phyloP scores from a whole-genome alignment of 2,888 invertebrate species.

The Amblyjoppa proteus region DNA sequence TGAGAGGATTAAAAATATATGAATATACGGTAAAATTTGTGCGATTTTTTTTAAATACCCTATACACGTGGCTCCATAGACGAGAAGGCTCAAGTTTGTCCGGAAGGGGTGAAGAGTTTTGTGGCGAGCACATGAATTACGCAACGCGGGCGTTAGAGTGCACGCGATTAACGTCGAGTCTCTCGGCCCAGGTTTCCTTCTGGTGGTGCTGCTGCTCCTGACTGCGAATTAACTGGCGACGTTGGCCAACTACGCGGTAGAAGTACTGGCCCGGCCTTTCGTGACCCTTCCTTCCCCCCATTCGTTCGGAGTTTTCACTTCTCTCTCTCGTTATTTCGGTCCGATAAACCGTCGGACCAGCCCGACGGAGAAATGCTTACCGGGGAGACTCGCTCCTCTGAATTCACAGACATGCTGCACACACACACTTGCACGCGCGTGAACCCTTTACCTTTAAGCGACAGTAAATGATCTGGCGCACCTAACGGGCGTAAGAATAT shows the following conservation, averaged over 20 bases:
- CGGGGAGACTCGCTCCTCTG: background rate
- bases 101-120: conserved; percentile 22
- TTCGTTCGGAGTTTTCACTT: conserved; percentile 25
- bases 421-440: conserved; percentile 12
- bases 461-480: conserved; percentile 36
- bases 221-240: conserved; percentile 58
- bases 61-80: background rate
- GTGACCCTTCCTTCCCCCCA: background rate
- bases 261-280: conserved; percentile 27
- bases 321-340: conserved; percentile 66
- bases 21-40: background rate
- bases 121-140: conserved; percentile 56
- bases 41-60: background rate
- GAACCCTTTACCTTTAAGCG: conserved; percentile 20
- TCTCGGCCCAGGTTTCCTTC: conserved; percentile 34
- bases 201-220: background rate
- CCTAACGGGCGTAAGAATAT: conserved; percentile 29
- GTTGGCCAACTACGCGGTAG: conserved; percentile 16
- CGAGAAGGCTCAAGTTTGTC: background rate
- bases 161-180: conserved; percentile 67
- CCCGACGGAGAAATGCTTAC: conserved; percentile 18
- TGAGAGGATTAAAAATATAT: background rate
- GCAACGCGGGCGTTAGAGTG: conserved; percentile 63
- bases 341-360: conserved; percentile 52
- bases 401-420: conserved; percentile 7